phyloP scores from a whole-genome alignment of 2,888 invertebrate genomes.

The Perizoma affinitatum region DNA sequence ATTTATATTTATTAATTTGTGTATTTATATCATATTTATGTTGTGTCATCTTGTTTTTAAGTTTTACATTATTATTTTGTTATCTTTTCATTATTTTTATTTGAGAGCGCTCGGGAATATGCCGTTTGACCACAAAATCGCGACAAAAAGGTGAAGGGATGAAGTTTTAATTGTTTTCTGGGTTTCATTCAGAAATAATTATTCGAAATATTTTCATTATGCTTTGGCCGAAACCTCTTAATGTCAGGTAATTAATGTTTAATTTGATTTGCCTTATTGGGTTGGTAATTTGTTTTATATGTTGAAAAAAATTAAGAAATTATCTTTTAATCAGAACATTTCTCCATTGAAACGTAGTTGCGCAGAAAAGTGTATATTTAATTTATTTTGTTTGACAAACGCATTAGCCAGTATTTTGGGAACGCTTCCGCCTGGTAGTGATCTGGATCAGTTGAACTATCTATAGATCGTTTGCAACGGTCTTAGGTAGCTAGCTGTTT shows the following conservation, averaged over 20 bases:
- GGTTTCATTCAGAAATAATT: conserved; percentile 55
- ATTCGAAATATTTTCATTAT: conserved; percentile 58
- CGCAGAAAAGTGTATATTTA: too few relatives aligned
- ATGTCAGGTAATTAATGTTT: conserved; percentile 20
- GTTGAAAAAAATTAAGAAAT: not conserved
- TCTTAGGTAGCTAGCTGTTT: too few relatives aligned
- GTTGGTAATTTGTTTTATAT: not conserved
- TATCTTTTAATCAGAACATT: not conserved
- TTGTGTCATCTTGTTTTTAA: too few relatives aligned
- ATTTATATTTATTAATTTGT: too few relatives aligned
- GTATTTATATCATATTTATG: too few relatives aligned
- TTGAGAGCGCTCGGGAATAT: conserved; percentile 3
- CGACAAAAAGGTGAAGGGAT: conserved; percentile 28
- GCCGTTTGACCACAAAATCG: conserved; percentile 22
- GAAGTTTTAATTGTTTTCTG: conserved; percentile 56
- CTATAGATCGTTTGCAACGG: too few relatives aligned
- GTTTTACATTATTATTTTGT: too few relatives aligned
- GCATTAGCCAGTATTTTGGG: too few relatives aligned
- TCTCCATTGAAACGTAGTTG: too few relatives aligned
- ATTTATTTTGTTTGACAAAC: too few relatives aligned
- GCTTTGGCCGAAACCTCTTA: conserved; percentile 33
- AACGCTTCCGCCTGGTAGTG: too few relatives aligned
- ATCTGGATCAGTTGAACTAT: too few relatives aligned
- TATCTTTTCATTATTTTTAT: not conserved
- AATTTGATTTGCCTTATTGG: conserved; percentile 30